Base-by-base conservation (phyloP, 2,797 vertebrate genomes). In the Diplodus sargus region DNA sequence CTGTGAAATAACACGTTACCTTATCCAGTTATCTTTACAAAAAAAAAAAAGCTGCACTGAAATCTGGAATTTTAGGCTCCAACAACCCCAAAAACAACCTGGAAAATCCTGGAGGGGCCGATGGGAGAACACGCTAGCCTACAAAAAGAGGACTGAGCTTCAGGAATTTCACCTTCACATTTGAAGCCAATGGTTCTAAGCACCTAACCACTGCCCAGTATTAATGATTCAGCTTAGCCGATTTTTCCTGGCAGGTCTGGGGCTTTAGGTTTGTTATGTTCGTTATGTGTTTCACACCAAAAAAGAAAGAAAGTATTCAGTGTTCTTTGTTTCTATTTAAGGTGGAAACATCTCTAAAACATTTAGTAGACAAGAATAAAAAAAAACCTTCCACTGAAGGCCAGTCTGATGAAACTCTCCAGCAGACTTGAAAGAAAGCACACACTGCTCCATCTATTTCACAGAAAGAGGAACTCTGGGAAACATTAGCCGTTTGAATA, bases 391-490 rank as follows among this genome's bases (percentile, higher is more conserved):
- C 43, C 65, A 68, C 45, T 70, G 23, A 82, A 82, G 45, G 58
- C 52, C 16, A n/a, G 11, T 49, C 8, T 74, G 52, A 83, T 80
- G 45, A 73, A 75, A 75, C 34, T 68, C 47, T 48, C 20, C 16
- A 51, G 60, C 18, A 79, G 39, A 63, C 64, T 39, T 65, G 42
- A 14, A 17, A 23, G 13, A 62, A 53, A 51, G 14, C 34, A 57
- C 20, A 63, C 20, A 9, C 11, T 23, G 49, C 43, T 72, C 71
- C 18, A 49, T 85, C 49, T 81, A 47, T 78, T 45, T 56, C 59
- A 79, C 59, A 74, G 30, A 49, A 56, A 74, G 53, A 79, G 56
- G 75, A 78, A 78, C 72, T 76, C 74, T 77, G 76, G 70, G 76
- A 80, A 73, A 62, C 76, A 76, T 64, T 72, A 74, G 23, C 23